These are phyloP conservation scores for Donacobius atricapilla DNA, from an alignment of 2,113 vertebrate genomes.

Conservation along the genomic window DNA sequence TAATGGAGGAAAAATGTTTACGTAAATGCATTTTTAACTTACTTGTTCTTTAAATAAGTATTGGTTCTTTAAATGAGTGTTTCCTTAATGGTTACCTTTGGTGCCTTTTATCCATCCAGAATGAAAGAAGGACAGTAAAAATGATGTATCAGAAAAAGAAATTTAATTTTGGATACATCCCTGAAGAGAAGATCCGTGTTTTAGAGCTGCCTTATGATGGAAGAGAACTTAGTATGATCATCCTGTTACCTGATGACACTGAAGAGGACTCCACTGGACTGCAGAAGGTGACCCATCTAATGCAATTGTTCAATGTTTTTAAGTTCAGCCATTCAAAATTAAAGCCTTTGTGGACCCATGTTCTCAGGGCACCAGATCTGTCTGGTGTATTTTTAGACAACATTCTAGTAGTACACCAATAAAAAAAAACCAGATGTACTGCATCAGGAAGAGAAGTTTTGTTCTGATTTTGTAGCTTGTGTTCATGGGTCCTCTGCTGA, in stretches of 20 bases:
- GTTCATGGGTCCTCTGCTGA: neutral
- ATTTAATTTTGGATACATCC: constrained; percentile 76
- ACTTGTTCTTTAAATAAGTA: neutral
- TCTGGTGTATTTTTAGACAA: neutral
- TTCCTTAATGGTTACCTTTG: neutral
- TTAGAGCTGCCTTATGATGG: constrained; percentile 84
- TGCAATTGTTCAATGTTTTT: neutral
- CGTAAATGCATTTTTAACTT: neutral
- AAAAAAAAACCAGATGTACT: accelerated
- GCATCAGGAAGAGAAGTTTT: neutral
- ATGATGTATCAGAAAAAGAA: constrained; percentile 89
- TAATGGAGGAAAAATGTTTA: neutral
- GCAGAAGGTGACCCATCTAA: constrained; percentile 73
- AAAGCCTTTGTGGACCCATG: neutral
- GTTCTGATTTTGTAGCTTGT: neutral
- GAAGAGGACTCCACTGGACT: constrained; percentile 76
- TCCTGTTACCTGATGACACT: constrained; percentile 83
- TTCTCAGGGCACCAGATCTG: neutral
- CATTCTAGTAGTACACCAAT: neutral
- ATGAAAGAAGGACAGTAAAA: constrained; percentile 79
- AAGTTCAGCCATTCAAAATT: neutral
- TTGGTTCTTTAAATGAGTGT: neutral
- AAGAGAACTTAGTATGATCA: constrained; percentile 86
- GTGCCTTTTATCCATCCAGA: constrained; percentile 65
- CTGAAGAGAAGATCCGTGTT: constrained; percentile 73